Conservation (phyloP, 37 sponge, comb jelly and placozoan genomes). For the Cladorhizidae sp. region DNA sequence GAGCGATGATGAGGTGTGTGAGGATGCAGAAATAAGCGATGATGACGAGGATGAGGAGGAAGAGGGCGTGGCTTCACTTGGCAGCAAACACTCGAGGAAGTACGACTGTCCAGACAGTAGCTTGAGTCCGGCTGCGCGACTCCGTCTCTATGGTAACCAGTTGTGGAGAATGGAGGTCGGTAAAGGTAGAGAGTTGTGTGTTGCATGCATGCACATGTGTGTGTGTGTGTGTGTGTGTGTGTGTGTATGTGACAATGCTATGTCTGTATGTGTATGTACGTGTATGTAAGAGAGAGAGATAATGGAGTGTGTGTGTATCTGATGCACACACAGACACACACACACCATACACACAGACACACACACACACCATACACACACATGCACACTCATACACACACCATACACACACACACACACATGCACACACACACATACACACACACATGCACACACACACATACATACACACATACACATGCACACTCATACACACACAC, state of each 20-base stretch:
- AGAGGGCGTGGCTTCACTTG: background rate
- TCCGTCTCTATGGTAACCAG: conserved; percentile 37
- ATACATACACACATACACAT: background rate
- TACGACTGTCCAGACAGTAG: conserved; percentile 21
- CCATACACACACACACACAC: background rate
- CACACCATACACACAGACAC: too few relatives aligned
- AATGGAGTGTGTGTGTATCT: too few relatives aligned
- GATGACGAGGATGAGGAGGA: conserved; percentile 40
- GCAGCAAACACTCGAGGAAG: background rate
- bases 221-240: too few relatives aligned
- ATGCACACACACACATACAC: background rate
- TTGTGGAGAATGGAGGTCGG: conserved; percentile 75
- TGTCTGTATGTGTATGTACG: too few relatives aligned
- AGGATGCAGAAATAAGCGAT: conserved; percentile 40
- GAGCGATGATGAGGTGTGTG: conserved; percentile 61
- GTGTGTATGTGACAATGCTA: too few relatives aligned
- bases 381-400: too few relatives aligned
- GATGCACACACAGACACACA: too few relatives aligned
- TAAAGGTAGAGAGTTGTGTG: too few relatives aligned
- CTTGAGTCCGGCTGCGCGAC: conserved; percentile 30
- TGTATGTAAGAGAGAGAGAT: too few relatives aligned
- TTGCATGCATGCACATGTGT: too few relatives aligned
- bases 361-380: too few relatives aligned
- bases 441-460: background rate
- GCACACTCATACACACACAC: too few relatives aligned